A percentile compares a stretch with the other conserved stretches of the same genome.
phyloP scores from a whole-genome alignment of 2,888 invertebrate species.

The Caenorhabditis doughertyi region DNA sequence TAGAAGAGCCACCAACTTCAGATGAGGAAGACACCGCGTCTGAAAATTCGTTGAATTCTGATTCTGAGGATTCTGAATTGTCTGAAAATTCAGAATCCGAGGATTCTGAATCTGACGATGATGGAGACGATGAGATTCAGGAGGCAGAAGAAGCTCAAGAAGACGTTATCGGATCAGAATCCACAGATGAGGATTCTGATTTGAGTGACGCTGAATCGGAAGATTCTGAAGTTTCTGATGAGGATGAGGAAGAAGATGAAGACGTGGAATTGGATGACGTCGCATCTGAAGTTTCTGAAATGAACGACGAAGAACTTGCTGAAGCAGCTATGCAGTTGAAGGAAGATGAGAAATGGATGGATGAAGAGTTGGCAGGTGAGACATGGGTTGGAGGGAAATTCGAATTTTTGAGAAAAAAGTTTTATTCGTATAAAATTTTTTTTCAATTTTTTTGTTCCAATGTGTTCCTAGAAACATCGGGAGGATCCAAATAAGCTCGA shows the following conservation, averaged over 20 bases:
- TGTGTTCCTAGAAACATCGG: too few relatives aligned
- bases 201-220: conserved; percentile 8
- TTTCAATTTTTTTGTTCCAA: too few relatives aligned
- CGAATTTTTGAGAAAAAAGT: too few relatives aligned
- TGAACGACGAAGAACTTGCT: conserved; percentile 18
- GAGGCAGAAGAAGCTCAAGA: neutral
- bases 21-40: conserved; percentile 51
- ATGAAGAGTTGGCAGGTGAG: conserved; percentile 11
- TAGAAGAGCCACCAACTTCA: conserved; percentile 45
- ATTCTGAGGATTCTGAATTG: conserved; percentile 12
- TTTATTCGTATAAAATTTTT: too few relatives aligned
- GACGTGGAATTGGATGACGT: neutral
- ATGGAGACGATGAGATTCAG: conserved; percentile 11
- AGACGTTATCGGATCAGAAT: neutral
- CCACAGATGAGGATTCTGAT: conserved; percentile 7
- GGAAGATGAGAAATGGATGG: conserved; percentile 37
- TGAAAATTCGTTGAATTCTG: conserved; percentile 35
- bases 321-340: conserved; percentile 28
- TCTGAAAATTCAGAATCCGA: neutral
- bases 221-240: neutral
- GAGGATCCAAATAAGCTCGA: too few relatives aligned
- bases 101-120: neutral
- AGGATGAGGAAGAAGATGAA: neutral
- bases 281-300: neutral
- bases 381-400: too few relatives aligned